Base-by-base conservation (phyloP, 2,113 vertebrate species). In the Phocoena phocoena region DNA sequence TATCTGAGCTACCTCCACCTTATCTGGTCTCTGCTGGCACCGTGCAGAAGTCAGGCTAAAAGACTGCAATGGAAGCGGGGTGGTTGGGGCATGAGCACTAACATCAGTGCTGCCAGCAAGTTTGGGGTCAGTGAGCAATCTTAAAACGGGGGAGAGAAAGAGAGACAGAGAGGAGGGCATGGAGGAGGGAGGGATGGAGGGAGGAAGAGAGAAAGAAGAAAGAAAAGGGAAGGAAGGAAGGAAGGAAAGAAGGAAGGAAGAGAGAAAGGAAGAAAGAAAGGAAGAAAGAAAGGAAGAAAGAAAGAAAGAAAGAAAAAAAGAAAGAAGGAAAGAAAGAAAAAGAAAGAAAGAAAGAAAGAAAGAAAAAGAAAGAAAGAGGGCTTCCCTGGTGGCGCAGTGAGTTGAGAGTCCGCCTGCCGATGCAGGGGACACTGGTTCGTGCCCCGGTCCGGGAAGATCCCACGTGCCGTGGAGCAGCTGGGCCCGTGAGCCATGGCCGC, bases 81-180 rank as follows among this genome's bases (percentile, higher is more conserved):
- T 44, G 77, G 7, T 33, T 3, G 60, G 26, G 5, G 73, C 74
- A 26, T 0, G 53, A 89, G 31, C 3, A 44, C 44, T 70, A 38
- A 67, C 80, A 12, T 14, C 73, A 33, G 84, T 41, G 50, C 31
- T 58, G 9, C 53, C 2, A 2, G 67, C 91, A 38, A 9, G 58
- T 79, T 92, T 96, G 88, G 68, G 93, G 84, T 87, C 97, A 94
- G 92, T 18, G 6, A 4, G 53, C 31, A 67, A 38, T 93, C 98
- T 93, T 85, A 81, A 65, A 96, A 81, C 44, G 63, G 63, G 88
- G 65, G 91, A 83, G 77, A 63, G 41, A 93, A 82, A 93, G 96
- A 95, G 33, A 6, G 5, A 26, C 28, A 28, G 77, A 23, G 44
- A 67, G 14, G 5, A 5, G 26, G 1, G 47, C 44, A 33, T 4